Conservation (phyloP, 2,888 invertebrate genomes). For the Pedicia rivosa region DNA sequence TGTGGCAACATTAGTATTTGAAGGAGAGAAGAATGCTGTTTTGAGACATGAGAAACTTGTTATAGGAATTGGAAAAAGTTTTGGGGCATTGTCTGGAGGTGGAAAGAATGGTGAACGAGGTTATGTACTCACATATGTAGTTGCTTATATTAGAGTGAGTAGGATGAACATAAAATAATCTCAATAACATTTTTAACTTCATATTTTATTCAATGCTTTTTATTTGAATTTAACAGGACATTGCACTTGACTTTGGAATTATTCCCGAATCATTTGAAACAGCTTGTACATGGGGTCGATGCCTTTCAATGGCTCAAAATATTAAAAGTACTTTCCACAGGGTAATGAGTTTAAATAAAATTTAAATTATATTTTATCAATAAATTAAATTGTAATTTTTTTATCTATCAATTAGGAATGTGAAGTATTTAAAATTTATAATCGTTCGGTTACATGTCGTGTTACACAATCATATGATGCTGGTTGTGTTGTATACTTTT, state of each 20-base stretch:
- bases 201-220: not conserved
- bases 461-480: constrained; percentile 96
- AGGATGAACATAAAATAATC: too few relatives aligned
- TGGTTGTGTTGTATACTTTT: constrained; percentile 92
- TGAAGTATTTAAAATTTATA: constrained; percentile 35
- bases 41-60: constrained; percentile 58
- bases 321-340: constrained; percentile 65
- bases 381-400: not conserved
- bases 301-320: constrained; percentile 66
- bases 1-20: constrained; percentile 88
- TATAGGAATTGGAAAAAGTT: constrained; percentile 57
- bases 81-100: constrained; percentile 78
- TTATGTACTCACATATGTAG: constrained; percentile 90
- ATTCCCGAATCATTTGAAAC: constrained; percentile 98
- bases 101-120: constrained; percentile 89
- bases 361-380: not conserved
- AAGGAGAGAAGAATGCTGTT: constrained; percentile 62
- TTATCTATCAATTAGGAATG: constrained; percentile 35
- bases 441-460: constrained; percentile 58
- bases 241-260: constrained; percentile 73
- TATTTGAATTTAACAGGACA: constrained; percentile 45
- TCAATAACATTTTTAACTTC: too few relatives aligned
- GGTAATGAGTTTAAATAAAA: constrained; percentile 21
- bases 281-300: constrained; percentile 92
- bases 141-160: constrained; percentile 88